phyloP scores from a whole-genome alignment of 2,888 invertebrate species.

The Calephelis perditalis region DNA sequence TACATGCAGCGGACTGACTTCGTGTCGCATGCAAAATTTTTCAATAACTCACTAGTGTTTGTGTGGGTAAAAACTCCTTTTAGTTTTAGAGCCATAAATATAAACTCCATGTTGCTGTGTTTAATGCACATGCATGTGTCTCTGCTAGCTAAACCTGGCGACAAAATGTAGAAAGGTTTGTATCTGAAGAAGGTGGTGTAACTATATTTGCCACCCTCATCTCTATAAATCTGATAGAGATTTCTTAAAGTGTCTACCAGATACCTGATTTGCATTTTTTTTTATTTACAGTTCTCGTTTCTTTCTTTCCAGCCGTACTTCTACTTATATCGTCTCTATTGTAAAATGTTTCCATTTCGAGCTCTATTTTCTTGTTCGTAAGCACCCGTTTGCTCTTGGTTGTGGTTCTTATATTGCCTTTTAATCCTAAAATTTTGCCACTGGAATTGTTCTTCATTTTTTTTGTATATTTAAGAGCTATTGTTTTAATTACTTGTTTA shows the following conservation, averaged over 20 bases:
- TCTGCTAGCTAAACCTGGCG: conserved; percentile 6
- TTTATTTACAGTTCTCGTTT: too few species aligned
- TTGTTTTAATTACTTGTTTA: background rate
- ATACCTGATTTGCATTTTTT: conserved; percentile 16
- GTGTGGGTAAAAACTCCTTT: conserved; percentile 13
- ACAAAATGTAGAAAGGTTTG: conserved; percentile 16
- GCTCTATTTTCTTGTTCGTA: background rate
- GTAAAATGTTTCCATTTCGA: background rate
- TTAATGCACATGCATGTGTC: conserved; percentile 18
- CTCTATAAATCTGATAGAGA: conserved; percentile 15
- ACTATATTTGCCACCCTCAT: conserved; percentile 14
- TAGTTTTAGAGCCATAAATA: conserved; percentile 8
- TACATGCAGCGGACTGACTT: conserved; percentile 15
- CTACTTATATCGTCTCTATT: background rate
- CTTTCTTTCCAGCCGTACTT: conserved; percentile 17
- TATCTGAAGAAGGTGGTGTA: conserved; percentile 14
- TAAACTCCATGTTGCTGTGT: conserved; percentile 16
- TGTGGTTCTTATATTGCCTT: background rate
- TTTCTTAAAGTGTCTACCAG: conserved; percentile 16
- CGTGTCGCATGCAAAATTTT: conserved; percentile 12
- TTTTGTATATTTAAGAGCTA: too few species aligned
- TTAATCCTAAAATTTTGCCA: background rate
- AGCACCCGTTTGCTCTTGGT: background rate
- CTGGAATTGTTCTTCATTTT: too few species aligned
- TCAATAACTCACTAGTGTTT: conserved; percentile 10